phyloP scores from a whole-genome alignment of 1,140 invertebrate genomes.

The Lanistes nyassanus region DNA sequence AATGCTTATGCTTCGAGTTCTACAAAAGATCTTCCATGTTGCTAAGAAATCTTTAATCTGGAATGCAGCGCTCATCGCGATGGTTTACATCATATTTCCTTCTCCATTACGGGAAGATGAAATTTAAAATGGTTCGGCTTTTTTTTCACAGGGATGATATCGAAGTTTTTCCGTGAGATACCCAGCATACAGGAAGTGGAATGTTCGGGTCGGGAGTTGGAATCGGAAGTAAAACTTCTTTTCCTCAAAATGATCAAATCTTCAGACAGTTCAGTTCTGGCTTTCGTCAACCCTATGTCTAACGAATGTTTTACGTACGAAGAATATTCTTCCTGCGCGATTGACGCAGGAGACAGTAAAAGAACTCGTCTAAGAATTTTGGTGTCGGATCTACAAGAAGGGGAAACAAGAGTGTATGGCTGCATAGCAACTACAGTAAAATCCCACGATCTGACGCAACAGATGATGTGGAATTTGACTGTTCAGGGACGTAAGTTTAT shows the following conservation, averaged over 20 bases:
- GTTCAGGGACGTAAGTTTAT: too few species aligned
- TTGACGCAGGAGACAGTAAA: neutral
- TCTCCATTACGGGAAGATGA: too few species aligned
- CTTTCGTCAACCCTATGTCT: neutral
- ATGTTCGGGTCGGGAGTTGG: neutral
- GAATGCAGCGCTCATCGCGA: too few species aligned
- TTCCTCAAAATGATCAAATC: neutral
- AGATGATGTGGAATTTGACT: too few species aligned
- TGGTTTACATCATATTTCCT: too few species aligned
- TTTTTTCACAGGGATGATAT: constrained; percentile 5
- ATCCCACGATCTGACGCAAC: neutral
- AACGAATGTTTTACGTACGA: constrained; percentile 6
- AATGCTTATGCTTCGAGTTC: too few species aligned
- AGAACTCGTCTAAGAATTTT: neutral
- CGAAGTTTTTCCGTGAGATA: neutral
- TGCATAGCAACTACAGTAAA: neutral
- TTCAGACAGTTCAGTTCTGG: neutral
- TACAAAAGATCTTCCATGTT: too few species aligned
- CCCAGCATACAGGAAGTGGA: constrained; percentile 11
- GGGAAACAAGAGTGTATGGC: constrained; percentile 2
- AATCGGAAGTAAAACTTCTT: constrained; percentile 11
- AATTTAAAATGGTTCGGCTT: too few species aligned
- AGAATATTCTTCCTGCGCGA: constrained; percentile 11
- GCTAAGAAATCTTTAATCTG: too few species aligned
- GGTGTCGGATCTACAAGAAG: constrained; percentile 12